Base-by-base conservation (phyloP, 2,113 vertebrate species). In the Pachyramphus minor region DNA sequence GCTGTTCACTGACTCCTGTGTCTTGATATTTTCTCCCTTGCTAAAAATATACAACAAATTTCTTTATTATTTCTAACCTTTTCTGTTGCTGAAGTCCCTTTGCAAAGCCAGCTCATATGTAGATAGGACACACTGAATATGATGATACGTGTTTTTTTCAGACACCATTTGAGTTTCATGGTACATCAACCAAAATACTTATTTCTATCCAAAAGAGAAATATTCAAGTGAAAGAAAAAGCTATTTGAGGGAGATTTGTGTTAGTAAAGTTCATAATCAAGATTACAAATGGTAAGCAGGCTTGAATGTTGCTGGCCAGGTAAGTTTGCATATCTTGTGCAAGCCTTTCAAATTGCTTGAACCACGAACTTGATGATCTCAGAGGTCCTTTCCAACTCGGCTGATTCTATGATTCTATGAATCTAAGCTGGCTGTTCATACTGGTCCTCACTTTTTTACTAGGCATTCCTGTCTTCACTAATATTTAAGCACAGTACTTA, bases 141-240 rank as follows among this genome's bases (percentile, higher is more conserved):
- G 31, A 12, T 56, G 18, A 5, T 31, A 49, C 6, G 1, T 41
- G 8, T 67, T 21, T 16, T 13, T 79, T 82, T 25, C 62, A 37
- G 37, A 53, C 25, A 37, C 4, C 1, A 11, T 31, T 41, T 45
- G 17, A 59, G 2, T 62, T 78, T 60, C 7, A 4, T 16, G 23
- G 13, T 41, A 3, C 56, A n/a, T 24, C 30, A n/a, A 23, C 35
- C 0, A 5, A 91, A 73, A 81, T 5, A 25, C 1, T 0, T 16
- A 5, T 78, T 67, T 69, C 17, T 81, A 2, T 64, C 75, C 27
- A 15, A 18, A 24, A 79, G 7, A 47, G 22, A 71, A 81, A 75
- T 24, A n/a, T 3, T 1, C 0, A 3, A 59, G 3, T 52, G 63
- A 89, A 86, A 64, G 5, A 44, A 62, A 71, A 53, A 55, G 6